Conservation (phyloP, 2,113 vertebrate species). For the Condylura cristata region DNA sequence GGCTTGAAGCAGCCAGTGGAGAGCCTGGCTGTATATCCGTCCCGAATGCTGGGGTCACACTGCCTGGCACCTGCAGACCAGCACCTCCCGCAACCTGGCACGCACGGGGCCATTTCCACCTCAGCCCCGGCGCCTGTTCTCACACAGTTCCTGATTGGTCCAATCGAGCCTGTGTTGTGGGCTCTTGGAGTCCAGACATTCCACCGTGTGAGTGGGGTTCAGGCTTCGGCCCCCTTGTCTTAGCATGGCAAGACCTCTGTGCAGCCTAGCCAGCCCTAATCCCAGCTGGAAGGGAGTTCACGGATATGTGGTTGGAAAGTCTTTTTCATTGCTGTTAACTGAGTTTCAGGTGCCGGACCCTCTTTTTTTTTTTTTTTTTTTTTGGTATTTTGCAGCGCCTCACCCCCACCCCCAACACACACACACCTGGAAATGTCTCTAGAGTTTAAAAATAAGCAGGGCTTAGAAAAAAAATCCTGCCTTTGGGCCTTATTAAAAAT, state of each 20-base stretch:
- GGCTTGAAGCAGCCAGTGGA: background rate
- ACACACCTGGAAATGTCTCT: background rate
- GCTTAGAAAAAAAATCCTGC: background rate
- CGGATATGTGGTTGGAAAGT: background rate
- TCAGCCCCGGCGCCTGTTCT: background rate
- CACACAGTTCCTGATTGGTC: background rate
- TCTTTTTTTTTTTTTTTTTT: background rate
- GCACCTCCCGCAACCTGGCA: background rate
- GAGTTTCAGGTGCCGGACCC: background rate
- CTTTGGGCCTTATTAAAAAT: background rate
- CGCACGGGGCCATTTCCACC: background rate
- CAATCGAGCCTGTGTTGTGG: background rate
- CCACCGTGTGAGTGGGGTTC: background rate
- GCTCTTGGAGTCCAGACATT: background rate
- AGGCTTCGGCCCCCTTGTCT: background rate
- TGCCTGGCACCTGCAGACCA: background rate
- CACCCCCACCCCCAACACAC: background rate
- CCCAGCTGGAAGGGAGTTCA: background rate
- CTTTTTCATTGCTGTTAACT: background rate
- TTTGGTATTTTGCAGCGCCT: background rate
- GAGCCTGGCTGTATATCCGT: background rate
- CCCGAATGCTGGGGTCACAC: background rate
- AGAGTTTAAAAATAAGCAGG: conserved; percentile 15
- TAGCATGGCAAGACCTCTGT: background rate
- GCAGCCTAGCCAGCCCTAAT: background rate